Evolutionary conservation across 1,140 invertebrate genomes (phyloP), one percentile per base, ranked within the genome.

Genomic region (Luehdorfia chinensis): DNA sequence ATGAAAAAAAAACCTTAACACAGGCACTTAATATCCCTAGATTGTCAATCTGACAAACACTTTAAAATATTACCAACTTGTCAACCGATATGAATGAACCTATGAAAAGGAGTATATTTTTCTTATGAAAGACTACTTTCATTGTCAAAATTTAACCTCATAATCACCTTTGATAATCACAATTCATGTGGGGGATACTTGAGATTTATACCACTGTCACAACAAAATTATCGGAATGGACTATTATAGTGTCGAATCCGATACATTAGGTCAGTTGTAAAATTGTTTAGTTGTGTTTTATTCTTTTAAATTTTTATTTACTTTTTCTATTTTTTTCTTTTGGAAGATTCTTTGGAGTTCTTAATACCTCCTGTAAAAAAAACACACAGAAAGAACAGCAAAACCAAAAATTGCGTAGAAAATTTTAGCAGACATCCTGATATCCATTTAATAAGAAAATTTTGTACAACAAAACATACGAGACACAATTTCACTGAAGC

Each of bases 311-410:
- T 56, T 41, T 60, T 61, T 54, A 52, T 56, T 51, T 52, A 41
- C 2, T 13, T 52, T 57, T 52, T 49, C 33, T 54, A 33, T 58
- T 34, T 60, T 60, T 62, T 48, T 44, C 61, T 58, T 23, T 54
- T 46, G 59, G 16, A 59, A 80, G 74, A 74, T 55, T 69, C 58
- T n/a, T 46, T 75, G 50, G 65, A 75, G 39, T 68, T 59, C 60
- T 46, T 71, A 28, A 61, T 59, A 55, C 63, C 55, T 12, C 57
- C 68, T 12, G 57, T 72, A 14, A 72, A 66, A 59, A 66, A 61
- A 50, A 41, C 32, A 27, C 6, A 41, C 4, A 47, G 39, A 39
- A 46, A 39, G 12, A 32, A 31, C 19, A 12, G 27, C 30, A 48
- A 18, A 43, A 25, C 28, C 4, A 43, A 28, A 43, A 43, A 43